These are phyloP conservation scores for Festucalex cinctus DNA, from an alignment of 2,113 vertebrate genomes.

Conservation along the genomic window DNA sequence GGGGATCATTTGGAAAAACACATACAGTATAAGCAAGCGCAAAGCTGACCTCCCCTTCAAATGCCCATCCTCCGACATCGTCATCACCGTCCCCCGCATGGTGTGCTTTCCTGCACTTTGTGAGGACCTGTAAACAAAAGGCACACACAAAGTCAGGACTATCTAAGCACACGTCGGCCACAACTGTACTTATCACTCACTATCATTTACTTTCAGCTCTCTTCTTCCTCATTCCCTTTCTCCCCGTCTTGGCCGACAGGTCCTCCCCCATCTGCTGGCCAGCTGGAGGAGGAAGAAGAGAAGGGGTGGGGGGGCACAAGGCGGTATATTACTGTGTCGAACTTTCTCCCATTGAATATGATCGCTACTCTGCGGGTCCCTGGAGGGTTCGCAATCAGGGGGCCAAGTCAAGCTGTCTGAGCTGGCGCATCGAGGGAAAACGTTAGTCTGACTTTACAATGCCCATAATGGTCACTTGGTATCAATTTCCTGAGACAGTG, in stretches of 20 bases:
- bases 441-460: background rate
- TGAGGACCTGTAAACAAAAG: constrained; percentile 50
- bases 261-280: constrained; percentile 69
- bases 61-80: constrained; percentile 46
- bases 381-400: constrained; percentile 24
- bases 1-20: constrained; percentile 34
- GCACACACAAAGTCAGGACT: constrained; percentile 12
- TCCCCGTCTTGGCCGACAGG: constrained; percentile 60
- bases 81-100: constrained; percentile 61
- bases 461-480: background rate
- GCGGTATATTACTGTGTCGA: constrained; percentile 39
- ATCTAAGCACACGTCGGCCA: constrained; percentile 21
- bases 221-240: constrained; percentile 34
- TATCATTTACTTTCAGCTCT: constrained; percentile 26
- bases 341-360: constrained; percentile 54
- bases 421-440: background rate
- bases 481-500: no score
- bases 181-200: constrained; percentile 57
- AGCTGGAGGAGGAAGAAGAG: constrained; percentile 57
- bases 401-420: background rate
- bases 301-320: constrained; percentile 12
- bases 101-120: constrained; percentile 58
- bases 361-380: constrained; percentile 50
- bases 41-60: constrained; percentile 6
- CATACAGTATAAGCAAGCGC: constrained; percentile 2